Conservation (phyloP, 2,888 invertebrate species). For the Melinopterus prodromus region DNA sequence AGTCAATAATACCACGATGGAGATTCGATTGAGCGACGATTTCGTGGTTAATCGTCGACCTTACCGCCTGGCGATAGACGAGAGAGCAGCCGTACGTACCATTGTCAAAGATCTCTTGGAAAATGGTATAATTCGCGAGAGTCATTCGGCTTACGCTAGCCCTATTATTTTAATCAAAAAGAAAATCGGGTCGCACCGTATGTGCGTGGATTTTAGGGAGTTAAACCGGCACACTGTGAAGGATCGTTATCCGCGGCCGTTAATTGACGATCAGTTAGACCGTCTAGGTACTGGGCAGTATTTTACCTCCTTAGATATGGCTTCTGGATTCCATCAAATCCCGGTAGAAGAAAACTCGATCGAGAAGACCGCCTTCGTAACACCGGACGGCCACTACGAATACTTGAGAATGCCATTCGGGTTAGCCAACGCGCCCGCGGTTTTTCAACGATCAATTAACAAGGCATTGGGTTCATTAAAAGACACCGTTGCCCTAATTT, state of each 20-base stretch:
- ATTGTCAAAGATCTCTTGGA: constrained; percentile 37
- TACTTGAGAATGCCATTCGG: constrained; percentile 53
- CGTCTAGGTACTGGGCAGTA: constrained; percentile 40
- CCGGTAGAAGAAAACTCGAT: constrained; percentile 44
- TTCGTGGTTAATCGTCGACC: constrained; percentile 35
- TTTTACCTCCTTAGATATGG: constrained; percentile 49
- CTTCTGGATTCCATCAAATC: constrained; percentile 51
- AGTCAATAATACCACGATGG: constrained; percentile 29
- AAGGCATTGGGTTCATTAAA: constrained; percentile 25
- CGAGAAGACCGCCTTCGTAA: constrained; percentile 40
- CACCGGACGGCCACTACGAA: constrained; percentile 47
- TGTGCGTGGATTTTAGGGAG: constrained; percentile 45
- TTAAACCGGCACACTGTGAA: constrained; percentile 48
- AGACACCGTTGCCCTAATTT: constrained; percentile 29
- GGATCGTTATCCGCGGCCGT: constrained; percentile 48
- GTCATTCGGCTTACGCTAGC: constrained; percentile 39
- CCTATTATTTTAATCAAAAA: constrained; percentile 41
- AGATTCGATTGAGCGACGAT: constrained; percentile 32
- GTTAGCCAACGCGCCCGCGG: constrained; percentile 51
- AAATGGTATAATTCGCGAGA: constrained; percentile 34
- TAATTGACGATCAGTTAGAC: constrained; percentile 48
- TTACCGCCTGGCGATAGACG: constrained; percentile 36
- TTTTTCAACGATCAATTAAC: constrained; percentile 45
- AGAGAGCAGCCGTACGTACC: constrained; percentile 33
- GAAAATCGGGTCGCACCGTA: constrained; percentile 34